Conservation (phyloP, 1,140 invertebrate species). For the Leucophenga varia region DNA sequence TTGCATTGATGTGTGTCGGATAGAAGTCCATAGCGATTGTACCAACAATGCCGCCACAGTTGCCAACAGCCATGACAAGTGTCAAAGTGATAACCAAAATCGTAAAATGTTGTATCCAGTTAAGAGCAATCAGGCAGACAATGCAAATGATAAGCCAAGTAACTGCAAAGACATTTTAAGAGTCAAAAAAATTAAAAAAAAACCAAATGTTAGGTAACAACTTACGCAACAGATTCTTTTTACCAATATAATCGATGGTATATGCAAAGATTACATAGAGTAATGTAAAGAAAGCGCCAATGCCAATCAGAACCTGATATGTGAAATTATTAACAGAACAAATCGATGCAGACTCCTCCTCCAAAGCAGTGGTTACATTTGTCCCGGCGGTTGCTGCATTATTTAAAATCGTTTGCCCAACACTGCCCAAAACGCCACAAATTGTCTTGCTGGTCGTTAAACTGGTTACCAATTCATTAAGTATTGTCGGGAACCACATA, state of each 20-base stretch:
- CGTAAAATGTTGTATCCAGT: constrained; percentile 31
- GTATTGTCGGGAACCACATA: constrained; percentile 55
- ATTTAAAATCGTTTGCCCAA: too few relatives aligned
- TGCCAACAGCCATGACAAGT: constrained; percentile 44
- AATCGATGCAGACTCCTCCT: constrained; percentile 29
- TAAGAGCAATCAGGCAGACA: constrained; percentile 24
- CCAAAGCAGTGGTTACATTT: constrained; percentile 9
- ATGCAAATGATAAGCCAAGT: constrained; percentile 32
- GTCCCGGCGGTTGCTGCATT: too few relatives aligned
- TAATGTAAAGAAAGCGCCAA: constrained; percentile 35
- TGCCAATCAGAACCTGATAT: constrained; percentile 36
- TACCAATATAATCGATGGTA: constrained; percentile 41
- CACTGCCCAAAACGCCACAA: too few relatives aligned
- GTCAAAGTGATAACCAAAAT: constrained; percentile 36
- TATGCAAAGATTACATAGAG: constrained; percentile 47
- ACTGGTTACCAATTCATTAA: constrained; percentile 31
- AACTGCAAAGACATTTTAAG: constrained; percentile 20
- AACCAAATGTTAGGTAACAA: constrained; percentile 1
- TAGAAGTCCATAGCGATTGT: constrained; percentile 56
- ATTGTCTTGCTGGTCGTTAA: too few relatives aligned
- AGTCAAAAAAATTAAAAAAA: not conserved
- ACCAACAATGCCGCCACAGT: constrained; percentile 52
- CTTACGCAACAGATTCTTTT: constrained; percentile 45
- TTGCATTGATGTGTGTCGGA: constrained; percentile 56
- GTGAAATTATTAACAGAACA: constrained; percentile 9